Evolutionary conservation across 2,113 vertebrate genomes (phyloP).

Genomic region (Rhegmatorhina hoffmannsi): DNA sequence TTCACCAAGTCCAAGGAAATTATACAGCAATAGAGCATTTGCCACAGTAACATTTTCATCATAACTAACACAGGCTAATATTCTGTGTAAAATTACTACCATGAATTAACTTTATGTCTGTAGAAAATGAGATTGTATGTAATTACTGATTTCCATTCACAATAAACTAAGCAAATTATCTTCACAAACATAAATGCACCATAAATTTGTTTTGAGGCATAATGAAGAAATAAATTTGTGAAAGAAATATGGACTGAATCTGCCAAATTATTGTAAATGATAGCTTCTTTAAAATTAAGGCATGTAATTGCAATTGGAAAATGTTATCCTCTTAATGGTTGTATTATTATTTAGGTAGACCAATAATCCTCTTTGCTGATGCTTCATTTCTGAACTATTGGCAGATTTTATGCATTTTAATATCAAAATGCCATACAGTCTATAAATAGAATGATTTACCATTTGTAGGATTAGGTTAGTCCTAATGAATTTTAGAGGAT

Average conservation of each 20-base stretch:
- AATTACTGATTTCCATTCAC: slow-evolving; percentile 86
- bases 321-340: slow-evolving; percentile 77
- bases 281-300: slow-evolving; percentile 83
- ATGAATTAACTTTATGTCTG: slow-evolving; percentile 85
- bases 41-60: slow-evolving; percentile 76
- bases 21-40: slow-evolving; percentile 59
- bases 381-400: slow-evolving; percentile 74
- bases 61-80: slow-evolving; percentile 79
- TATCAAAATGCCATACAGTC: slow-evolving; percentile 71
- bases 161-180: slow-evolving; percentile 87
- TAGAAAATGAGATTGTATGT: slow-evolving; percentile 81
- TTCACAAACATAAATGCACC: slow-evolving; percentile 79
- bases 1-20: slow-evolving; percentile 65
- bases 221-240: slow-evolving; percentile 87
- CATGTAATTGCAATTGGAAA: slow-evolving; percentile 83
- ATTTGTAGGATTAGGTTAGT: slow-evolving; percentile 55
- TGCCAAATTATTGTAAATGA: slow-evolving; percentile 84
- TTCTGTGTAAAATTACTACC: slow-evolving; percentile 80
- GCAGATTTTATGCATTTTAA: slow-evolving; percentile 78
- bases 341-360: slow-evolving; percentile 79
- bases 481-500: slow-evolving; percentile 66
- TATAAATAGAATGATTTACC: slow-evolving; percentile 73
- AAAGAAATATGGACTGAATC: slow-evolving; percentile 83
- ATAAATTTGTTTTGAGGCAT: slow-evolving; percentile 85
- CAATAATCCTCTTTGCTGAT: slow-evolving; percentile 77